A percentile compares a stretch with the other conserved stretches of the same genome.
Conservation (phyloP, 2,797 vertebrate species). For the Manis javanica region DNA sequence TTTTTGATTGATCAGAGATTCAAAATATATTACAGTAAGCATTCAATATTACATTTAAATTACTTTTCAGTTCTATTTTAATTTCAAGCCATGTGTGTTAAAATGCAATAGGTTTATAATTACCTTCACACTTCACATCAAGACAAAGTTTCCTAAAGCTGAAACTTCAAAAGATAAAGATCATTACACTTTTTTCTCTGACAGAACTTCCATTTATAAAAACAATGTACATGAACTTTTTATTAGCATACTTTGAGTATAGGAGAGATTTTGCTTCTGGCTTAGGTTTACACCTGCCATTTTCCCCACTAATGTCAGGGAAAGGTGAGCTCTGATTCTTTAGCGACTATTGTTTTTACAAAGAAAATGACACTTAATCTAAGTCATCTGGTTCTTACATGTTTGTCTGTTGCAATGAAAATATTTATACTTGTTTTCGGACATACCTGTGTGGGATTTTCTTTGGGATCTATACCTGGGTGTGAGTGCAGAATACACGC, state of each 20-base stretch:
- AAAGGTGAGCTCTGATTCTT: background rate
- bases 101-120: background rate
- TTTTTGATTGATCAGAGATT: background rate
- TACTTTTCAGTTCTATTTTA: background rate
- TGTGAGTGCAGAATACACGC: background rate
- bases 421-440: background rate
- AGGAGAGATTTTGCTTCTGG: background rate
- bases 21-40: background rate
- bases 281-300: background rate
- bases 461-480: background rate
- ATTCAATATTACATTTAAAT: background rate
- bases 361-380: constrained; percentile 5
- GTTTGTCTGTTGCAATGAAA: background rate
- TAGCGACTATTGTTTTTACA: constrained; percentile 1
- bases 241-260: background rate
- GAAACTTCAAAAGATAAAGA: background rate
- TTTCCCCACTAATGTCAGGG: background rate
- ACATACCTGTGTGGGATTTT: background rate
- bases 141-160: background rate
- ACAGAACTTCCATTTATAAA: background rate
- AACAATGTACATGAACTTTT: background rate
- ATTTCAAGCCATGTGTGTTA: background rate
- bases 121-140: background rate
- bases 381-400: background rate
- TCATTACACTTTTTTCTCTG: background rate